Evolutionary conservation across 1,140 invertebrate species (phyloP).

Genomic region (Drosophila pruinosa): DNA sequence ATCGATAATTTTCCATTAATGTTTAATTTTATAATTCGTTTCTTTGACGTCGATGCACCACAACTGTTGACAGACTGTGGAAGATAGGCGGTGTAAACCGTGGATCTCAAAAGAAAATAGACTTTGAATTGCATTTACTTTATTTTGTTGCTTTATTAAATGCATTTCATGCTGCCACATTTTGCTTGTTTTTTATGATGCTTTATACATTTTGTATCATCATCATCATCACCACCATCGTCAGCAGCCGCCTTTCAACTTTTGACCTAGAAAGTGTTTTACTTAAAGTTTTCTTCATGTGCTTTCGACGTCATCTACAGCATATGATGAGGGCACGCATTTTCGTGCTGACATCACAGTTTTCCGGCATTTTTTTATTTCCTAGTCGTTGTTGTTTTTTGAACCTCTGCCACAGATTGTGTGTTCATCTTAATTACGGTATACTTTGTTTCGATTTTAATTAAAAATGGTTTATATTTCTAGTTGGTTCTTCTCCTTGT

Average conservation of each 20-base stretch:
- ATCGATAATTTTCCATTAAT: slow-evolving; percentile 13
- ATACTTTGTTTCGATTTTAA: slow-evolving; percentile 3
- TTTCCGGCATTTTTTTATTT: slow-evolving; percentile 20
- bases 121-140: slow-evolving; percentile 29
- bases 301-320: slow-evolving; percentile 43
- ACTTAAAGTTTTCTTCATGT: slow-evolving; percentile 49
- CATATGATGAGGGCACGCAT: slow-evolving; percentile 32
- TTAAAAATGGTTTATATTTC: not conserved
- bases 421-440: slow-evolving; percentile 10
- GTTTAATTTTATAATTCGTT: slow-evolving; percentile 49
- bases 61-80: slow-evolving; percentile 37
- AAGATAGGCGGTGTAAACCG: slow-evolving; percentile 3
- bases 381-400: not conserved
- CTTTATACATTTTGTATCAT: slow-evolving; percentile 48
- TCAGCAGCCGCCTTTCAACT: slow-evolving; percentile 62
- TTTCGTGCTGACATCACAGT: slow-evolving; percentile 52
- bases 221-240: not conserved
- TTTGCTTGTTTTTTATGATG: slow-evolving; percentile 8
- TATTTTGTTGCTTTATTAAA: slow-evolving; percentile 50
- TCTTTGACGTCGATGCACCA: slow-evolving; percentile 37
- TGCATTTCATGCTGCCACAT: slow-evolving; percentile 56
- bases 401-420: not conserved
- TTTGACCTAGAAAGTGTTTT: slow-evolving; percentile 77
- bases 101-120: not conserved
- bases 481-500: not conserved